Percentiles rank a stretch among this genome's conserved stretches.
Evolutionary conservation across 2,888 invertebrate genomes (phyloP).

Genomic region (Macrophya alboannulata): DNA sequence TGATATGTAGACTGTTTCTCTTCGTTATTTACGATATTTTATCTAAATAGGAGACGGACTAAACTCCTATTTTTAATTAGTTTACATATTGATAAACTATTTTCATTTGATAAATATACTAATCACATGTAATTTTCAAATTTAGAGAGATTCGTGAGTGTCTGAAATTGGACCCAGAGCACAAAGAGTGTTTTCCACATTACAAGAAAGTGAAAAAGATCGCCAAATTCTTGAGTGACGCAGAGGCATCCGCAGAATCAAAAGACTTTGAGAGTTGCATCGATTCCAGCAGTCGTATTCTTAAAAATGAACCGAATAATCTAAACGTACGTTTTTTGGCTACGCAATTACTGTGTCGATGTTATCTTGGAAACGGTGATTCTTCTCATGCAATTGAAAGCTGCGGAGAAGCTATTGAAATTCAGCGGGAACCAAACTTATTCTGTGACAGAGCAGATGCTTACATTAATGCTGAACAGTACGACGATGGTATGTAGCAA

Average conservation of each 20-base stretch:
- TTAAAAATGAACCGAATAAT: constrained; percentile 87
- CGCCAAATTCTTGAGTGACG: constrained; percentile 88
- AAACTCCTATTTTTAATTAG: not conserved
- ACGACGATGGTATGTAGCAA: constrained; percentile 88
- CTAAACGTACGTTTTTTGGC: constrained; percentile 89
- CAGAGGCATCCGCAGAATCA: constrained; percentile 84
- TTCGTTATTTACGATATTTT: not conserved
- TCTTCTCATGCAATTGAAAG: constrained; percentile 87
- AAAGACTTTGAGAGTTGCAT: constrained; percentile 88
- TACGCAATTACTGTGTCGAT: constrained; percentile 90
- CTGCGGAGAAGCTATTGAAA: constrained; percentile 91
- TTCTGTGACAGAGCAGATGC: constrained; percentile 97
- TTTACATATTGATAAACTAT: constrained; percentile 8
- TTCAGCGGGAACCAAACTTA: constrained; percentile 88
- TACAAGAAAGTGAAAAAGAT: constrained; percentile 98
- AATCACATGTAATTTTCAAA: not conserved
- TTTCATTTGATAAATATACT: constrained; percentile 25
- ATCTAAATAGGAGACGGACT: not conserved
- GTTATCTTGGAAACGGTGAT: constrained; percentile 88
- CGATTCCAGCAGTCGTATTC: constrained; percentile 85
- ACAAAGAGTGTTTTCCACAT: constrained; percentile 96
- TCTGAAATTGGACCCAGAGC: constrained; percentile 97
- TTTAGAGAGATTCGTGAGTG: constrained; percentile 97
- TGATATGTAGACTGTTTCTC: not conserved
- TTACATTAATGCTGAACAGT: constrained; percentile 93